Evolutionary conservation across 2,797 vertebrate genomes (phyloP).

Genomic region (Epinephelus coioides): DNA sequence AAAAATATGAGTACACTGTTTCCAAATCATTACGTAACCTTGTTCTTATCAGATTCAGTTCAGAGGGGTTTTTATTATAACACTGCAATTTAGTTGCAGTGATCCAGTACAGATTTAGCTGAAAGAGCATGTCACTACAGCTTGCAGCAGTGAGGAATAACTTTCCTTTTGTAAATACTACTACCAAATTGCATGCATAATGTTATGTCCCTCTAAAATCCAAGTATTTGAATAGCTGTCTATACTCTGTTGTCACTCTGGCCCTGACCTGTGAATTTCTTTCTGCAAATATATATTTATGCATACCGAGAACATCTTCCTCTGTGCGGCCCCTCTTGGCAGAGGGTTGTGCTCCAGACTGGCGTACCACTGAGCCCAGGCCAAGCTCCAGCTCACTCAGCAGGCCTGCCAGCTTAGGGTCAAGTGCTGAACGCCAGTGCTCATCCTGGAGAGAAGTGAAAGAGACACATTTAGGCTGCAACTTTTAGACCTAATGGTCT

Average conservation of each 20-base stretch:
- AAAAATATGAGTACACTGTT: neutral
- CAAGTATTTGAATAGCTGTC: no score
- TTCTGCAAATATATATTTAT: neutral
- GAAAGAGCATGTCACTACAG: no score
- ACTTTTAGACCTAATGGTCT: neutral
- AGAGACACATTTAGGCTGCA: neutral
- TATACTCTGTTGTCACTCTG: neutral
- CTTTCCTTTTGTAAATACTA: no score
- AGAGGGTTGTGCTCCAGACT: slow-evolving; percentile 82
- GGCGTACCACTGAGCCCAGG: slow-evolving; percentile 91
- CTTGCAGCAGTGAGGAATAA: no score
- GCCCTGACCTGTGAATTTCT: neutral
- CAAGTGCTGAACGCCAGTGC: slow-evolving; percentile 92
- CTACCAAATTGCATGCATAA: no score
- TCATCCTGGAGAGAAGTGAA: slow-evolving; percentile 87
- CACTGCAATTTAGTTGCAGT: no score
- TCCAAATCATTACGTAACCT: neutral
- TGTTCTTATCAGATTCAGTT: neutral
- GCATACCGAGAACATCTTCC: slow-evolving; percentile 90
- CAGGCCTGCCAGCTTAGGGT: slow-evolving; percentile 94
- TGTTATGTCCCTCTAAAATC: no score
- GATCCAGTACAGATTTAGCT: no score
- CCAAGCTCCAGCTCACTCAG: slow-evolving; percentile 94
- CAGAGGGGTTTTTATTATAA: no score
- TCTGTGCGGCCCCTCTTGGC: slow-evolving; percentile 83